Conservation (phyloP, 2,113 vertebrate species). For the Condylura cristata region DNA sequence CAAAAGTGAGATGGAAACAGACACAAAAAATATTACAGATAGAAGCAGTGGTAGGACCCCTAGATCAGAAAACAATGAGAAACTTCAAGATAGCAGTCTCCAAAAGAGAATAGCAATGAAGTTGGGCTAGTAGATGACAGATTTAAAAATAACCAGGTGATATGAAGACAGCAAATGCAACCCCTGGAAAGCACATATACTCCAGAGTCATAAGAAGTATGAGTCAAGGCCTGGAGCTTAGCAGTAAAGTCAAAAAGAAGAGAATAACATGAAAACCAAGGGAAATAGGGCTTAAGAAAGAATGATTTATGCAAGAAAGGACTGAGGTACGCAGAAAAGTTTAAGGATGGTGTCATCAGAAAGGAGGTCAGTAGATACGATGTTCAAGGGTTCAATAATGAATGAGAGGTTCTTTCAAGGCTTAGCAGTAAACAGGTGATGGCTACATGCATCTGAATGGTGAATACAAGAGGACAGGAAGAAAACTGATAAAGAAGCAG, state of each 20-base stretch:
- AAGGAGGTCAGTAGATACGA: neutral
- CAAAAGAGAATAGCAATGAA: neutral
- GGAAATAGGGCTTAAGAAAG: neutral
- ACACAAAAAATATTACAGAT: neutral
- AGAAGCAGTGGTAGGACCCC: neutral
- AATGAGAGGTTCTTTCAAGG: neutral
- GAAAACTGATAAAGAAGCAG: neutral
- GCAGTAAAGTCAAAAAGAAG: neutral
- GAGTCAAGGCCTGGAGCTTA: neutral
- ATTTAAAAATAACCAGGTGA: neutral
- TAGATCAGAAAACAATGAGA: neutral
- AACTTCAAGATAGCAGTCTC: neutral
- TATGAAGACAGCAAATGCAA: neutral
- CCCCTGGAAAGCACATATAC: neutral
- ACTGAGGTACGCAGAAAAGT: neutral
- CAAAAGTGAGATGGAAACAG: neutral
- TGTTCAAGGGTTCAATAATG: neutral
- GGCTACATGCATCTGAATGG: neutral
- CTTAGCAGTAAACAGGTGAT: neutral
- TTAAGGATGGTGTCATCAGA: neutral
- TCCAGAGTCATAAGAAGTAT: conserved; percentile 31
- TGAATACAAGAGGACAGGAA: neutral
- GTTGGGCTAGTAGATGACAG: neutral
- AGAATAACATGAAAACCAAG: neutral
- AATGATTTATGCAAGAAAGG: neutral